Evolutionary conservation across 1,140 invertebrate species (phyloP).

Genomic region (Danaus melanippus): DNA sequence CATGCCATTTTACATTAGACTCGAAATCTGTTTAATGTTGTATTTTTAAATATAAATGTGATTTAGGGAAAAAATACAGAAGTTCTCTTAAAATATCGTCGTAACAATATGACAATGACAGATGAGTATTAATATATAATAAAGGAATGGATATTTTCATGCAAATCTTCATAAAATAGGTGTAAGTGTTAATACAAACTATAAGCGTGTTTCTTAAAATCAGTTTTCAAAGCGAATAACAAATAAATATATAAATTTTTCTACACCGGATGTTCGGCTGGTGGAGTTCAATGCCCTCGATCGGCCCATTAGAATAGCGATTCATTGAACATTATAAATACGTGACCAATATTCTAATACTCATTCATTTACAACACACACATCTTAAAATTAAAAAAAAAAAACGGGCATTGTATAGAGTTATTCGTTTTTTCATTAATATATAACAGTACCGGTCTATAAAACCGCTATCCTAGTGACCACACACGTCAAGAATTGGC

Average conservation of each 20-base stretch:
- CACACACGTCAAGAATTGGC: slow-evolving; percentile 28
- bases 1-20: too few relatives aligned
- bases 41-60: too few relatives aligned
- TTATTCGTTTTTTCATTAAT: slow-evolving; percentile 1
- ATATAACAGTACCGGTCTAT: not conserved
- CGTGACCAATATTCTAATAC: not conserved
- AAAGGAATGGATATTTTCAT: too few relatives aligned
- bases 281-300: slow-evolving; percentile 26
- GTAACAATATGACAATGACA: too few relatives aligned
- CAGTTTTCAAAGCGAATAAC: slow-evolving; percentile 15
- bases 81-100: too few relatives aligned
- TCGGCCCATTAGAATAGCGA: slow-evolving; percentile 22
- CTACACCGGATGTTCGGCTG: slow-evolving; percentile 28
- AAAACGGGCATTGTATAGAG: not conserved
- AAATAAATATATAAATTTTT: slow-evolving; percentile 28
- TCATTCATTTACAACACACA: not conserved
- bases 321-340: slow-evolving; percentile 1
- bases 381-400: not conserved
- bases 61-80: too few relatives aligned
- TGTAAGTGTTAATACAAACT: too few relatives aligned
- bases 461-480: slow-evolving; percentile 10
- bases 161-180: too few relatives aligned
- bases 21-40: too few relatives aligned
- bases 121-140: too few relatives aligned
- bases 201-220: not conserved